These are phyloP conservation scores for Parauchenoglanis punctatus DNA, from an alignment of 2,797 vertebrate species.

Conservation along the genomic window DNA sequence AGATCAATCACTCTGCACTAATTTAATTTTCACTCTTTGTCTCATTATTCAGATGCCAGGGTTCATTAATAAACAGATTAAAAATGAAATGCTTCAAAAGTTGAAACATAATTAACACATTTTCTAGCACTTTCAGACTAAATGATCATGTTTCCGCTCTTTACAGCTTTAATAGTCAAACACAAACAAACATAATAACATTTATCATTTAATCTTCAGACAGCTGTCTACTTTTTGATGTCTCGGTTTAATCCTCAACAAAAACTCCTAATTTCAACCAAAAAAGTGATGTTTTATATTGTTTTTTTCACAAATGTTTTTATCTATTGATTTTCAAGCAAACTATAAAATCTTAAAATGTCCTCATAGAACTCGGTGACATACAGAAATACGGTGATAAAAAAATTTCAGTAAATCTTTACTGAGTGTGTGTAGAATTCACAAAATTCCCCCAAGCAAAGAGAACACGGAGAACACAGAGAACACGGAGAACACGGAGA, in stretches of 20 bases:
- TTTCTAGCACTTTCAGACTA: not conserved
- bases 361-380: not conserved
- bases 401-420: not conserved
- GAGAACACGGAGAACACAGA: not conserved
- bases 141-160: not conserved
- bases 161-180: not conserved
- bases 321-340: constrained; percentile 1
- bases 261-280: not conserved
- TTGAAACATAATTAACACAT: not conserved
- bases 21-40: not conserved
- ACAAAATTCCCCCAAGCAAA: not conserved
- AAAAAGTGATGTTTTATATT: not conserved
- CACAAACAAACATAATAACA: not conserved
- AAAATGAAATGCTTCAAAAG: not conserved
- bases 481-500: too few species aligned
- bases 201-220: not conserved
- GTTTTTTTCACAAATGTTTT: not conserved
- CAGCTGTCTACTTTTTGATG: not conserved
- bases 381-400: not conserved
- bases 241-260: not conserved
- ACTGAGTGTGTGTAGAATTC: not conserved
- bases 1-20: not conserved
- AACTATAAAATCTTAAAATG: not conserved
- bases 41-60: not conserved
- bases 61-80: not conserved